Percentiles rank a stretch among this genome's conserved stretches.
Evolutionary conservation across 2,888 invertebrate genomes (phyloP).

Genomic region (Leuctra nigra): DNA sequence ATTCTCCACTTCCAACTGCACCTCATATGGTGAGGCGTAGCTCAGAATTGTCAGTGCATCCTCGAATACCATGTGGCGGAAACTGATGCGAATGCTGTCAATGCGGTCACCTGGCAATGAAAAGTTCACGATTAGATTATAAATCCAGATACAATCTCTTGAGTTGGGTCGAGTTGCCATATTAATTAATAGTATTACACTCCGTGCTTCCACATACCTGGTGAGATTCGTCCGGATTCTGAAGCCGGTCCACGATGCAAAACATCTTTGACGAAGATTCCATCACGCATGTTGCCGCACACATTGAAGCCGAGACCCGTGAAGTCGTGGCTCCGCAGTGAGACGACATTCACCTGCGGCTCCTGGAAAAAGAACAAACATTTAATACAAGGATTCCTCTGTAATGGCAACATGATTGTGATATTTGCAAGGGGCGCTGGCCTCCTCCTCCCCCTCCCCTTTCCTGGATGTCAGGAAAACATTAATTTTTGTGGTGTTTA

Average conservation of each 20-base stretch:
- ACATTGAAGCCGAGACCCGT: conserved; percentile 83
- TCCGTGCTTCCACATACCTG: too few relatives aligned
- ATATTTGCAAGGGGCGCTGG: too few relatives aligned
- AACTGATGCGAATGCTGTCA: conserved; percentile 76
- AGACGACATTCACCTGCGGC: conserved; percentile 55
- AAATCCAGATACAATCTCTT: too few relatives aligned
- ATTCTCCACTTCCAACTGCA: conserved; percentile 66
- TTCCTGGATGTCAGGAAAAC: too few relatives aligned
- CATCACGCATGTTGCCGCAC: conserved; percentile 85
- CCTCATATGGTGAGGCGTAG: conserved; percentile 86
- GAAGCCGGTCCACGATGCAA: conserved; percentile 82
- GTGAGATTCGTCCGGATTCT: conserved; percentile 71
- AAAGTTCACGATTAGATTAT: too few relatives aligned
- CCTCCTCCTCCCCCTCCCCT: too few relatives aligned
- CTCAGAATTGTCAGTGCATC: conserved; percentile 85
- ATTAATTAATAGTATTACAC: too few relatives aligned
- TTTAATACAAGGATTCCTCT: too few relatives aligned
- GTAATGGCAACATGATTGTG: too few relatives aligned
- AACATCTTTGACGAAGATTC: conserved; percentile 82
- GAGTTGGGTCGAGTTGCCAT: too few relatives aligned
- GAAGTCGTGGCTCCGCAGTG: conserved; percentile 78
- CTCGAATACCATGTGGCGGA: conserved; percentile 82
- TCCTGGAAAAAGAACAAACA: conserved; percentile 40
- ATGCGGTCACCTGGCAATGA: conserved; percentile 72
- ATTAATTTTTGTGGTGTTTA: too few relatives aligned